A percentile compares a stretch with the other conserved stretches of the same genome.
These are phyloP conservation scores for Euphonia xanthogaster DNA, from an alignment of 2,797 vertebrate species.

Conservation along the genomic window DNA sequence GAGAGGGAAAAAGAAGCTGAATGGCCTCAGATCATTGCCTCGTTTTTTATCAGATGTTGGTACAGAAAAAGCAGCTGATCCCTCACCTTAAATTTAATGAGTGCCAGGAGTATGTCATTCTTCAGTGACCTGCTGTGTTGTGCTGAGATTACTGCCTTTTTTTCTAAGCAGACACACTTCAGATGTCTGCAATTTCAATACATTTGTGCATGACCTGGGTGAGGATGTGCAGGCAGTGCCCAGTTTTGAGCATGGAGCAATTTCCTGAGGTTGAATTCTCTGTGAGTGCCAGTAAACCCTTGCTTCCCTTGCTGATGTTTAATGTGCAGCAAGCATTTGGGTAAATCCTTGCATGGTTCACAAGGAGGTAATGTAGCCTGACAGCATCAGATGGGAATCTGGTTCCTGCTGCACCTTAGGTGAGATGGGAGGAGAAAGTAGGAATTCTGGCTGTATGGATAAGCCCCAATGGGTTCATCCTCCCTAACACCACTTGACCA, in stretches of 20 bases:
- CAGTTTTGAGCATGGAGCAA: background rate
- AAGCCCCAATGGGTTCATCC: background rate
- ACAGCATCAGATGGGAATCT: background rate
- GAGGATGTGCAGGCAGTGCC: background rate
- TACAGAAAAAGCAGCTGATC: background rate
- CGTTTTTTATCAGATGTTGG: background rate
- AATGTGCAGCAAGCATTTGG: background rate
- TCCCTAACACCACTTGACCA: background rate
- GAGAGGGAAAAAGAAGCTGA: background rate
- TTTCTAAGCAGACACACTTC: background rate
- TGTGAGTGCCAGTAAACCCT: background rate
- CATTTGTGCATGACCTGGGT: background rate
- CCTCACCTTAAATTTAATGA: background rate
- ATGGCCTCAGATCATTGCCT: background rate
- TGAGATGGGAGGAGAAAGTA: background rate
- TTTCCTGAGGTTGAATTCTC: background rate
- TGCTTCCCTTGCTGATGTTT: background rate
- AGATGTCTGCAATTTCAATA: background rate
- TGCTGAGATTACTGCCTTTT: background rate
- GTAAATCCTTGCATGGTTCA: background rate
- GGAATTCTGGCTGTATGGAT: background rate
- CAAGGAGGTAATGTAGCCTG: background rate
- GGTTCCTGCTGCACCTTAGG: background rate
- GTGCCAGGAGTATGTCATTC: background rate
- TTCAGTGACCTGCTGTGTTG: background rate